Evolutionary conservation across 2,797 vertebrate genomes (phyloP).

Genomic region (Sebastes itinus): DNA sequence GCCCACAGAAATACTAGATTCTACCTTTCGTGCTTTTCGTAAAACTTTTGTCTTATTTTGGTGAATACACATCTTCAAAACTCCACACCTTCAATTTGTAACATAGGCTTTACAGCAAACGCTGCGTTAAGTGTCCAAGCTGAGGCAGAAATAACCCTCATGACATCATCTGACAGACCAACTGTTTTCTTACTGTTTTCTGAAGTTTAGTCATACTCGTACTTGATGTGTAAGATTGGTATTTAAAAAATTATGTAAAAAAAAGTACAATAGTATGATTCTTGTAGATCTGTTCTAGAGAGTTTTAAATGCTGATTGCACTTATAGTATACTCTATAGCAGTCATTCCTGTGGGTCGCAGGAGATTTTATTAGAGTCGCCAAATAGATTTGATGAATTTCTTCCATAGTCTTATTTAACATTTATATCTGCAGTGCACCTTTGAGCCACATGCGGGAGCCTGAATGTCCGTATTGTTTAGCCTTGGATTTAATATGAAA

Average conservation of each 20-base stretch:
- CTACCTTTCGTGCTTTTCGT: background rate
- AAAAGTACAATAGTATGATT: background rate
- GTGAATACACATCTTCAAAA: too few relatives aligned
- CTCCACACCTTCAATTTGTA: background rate
- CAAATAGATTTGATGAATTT: too few relatives aligned
- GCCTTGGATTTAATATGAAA: too few relatives aligned
- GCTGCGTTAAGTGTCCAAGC: background rate
- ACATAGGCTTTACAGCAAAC: background rate
- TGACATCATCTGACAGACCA: too few relatives aligned
- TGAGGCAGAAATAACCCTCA: background rate
- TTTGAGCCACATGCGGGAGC: too few relatives aligned
- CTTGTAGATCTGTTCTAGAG: background rate
- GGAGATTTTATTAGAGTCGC: too few relatives aligned
- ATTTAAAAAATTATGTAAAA: background rate
- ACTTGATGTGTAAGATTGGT: background rate
- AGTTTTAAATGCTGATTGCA: background rate
- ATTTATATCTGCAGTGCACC: too few relatives aligned
- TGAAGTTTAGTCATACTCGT: background rate
- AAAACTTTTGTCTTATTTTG: too few relatives aligned
- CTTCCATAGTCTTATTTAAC: too few relatives aligned
- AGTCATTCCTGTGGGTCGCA: too few relatives aligned
- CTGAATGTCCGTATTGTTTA: too few relatives aligned
- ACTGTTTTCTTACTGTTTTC: background rate
- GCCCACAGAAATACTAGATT: background rate
- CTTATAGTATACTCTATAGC: too few relatives aligned